Evolutionary conservation across 2,888 invertebrate species (phyloP).

Genomic region (Drosophila bunnanda): DNA sequence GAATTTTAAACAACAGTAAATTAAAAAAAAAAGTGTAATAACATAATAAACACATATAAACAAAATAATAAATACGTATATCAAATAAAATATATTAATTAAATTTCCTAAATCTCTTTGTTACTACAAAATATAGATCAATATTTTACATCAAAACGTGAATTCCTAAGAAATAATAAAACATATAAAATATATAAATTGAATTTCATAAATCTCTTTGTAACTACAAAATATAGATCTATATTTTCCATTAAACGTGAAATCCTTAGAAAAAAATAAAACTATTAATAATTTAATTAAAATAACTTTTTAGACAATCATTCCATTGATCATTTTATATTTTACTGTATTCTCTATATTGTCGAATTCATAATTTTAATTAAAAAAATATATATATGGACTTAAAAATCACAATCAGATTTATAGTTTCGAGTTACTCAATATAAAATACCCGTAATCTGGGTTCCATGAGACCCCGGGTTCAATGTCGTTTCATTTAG

Average conservation of each 20-base stretch:
- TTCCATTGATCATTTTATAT: background rate
- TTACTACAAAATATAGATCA: no score
- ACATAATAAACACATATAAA: no score
- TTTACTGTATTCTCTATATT: background rate
- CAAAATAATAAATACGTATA: no score
- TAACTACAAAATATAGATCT: no score
- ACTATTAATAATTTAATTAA: background rate
- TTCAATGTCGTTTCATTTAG: conserved; percentile 59
- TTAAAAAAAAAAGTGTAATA: no score
- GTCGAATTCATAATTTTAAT: background rate
- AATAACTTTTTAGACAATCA: background rate
- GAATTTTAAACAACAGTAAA: no score
- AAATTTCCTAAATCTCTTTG: no score
- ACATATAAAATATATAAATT: background rate
- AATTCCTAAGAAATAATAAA: no score
- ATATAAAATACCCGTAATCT: conserved; percentile 19
- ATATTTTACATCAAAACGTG: no score
- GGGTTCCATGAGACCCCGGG: conserved; percentile 11
- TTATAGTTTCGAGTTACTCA: conserved; percentile 2
- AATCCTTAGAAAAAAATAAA: background rate
- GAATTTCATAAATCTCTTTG: background rate
- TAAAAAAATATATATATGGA: no score
- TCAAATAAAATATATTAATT: no score
- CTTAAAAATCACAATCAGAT: background rate
- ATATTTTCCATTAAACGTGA: background rate